A percentile compares a stretch with the other conserved stretches of the same genome.
Evolutionary conservation across 2,797 vertebrate species (phyloP).

Genomic region (Coreius guichenoti): DNA sequence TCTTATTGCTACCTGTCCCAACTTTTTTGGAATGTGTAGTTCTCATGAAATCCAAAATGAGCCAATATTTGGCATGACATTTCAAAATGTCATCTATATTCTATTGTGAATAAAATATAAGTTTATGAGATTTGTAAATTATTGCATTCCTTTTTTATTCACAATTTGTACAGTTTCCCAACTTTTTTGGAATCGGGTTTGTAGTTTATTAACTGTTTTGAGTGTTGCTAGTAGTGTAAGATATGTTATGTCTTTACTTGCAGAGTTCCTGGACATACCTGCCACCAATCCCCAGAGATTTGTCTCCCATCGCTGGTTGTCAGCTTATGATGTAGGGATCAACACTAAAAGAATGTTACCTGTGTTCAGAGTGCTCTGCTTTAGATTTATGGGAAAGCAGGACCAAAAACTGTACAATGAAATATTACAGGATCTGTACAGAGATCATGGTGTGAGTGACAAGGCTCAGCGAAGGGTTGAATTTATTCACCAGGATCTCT

Average conservation of each 20-base stretch:
- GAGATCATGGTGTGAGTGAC: background rate
- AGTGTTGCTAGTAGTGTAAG: background rate
- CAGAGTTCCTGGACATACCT: slow-evolving; percentile 43
- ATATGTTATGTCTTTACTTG: slow-evolving; percentile 17
- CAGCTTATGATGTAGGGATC: slow-evolving; percentile 41
- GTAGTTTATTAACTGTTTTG: slow-evolving; percentile 2
- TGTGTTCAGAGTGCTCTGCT: slow-evolving; percentile 40
- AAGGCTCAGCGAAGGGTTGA: no score
- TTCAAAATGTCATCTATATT: no score
- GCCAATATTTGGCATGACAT: no score
- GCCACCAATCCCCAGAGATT: slow-evolving; percentile 35
- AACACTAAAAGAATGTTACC: slow-evolving; percentile 31
- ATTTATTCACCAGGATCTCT: no score
- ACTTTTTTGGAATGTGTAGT: no score
- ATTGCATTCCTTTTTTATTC: no score
- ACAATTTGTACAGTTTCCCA: no score
- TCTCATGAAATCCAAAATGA: no score
- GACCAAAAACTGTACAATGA: slow-evolving; percentile 41
- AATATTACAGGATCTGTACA: background rate
- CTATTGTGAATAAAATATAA: no score
- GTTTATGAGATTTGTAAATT: no score
- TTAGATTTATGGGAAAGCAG: slow-evolving; percentile 29
- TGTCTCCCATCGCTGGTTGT: slow-evolving; percentile 43
- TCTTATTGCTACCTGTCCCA: no score
- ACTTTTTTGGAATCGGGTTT: no score